These are phyloP conservation scores for Macropus fuliginosus DNA, from an alignment of 2,797 vertebrate genomes.

Conservation along the genomic window DNA sequence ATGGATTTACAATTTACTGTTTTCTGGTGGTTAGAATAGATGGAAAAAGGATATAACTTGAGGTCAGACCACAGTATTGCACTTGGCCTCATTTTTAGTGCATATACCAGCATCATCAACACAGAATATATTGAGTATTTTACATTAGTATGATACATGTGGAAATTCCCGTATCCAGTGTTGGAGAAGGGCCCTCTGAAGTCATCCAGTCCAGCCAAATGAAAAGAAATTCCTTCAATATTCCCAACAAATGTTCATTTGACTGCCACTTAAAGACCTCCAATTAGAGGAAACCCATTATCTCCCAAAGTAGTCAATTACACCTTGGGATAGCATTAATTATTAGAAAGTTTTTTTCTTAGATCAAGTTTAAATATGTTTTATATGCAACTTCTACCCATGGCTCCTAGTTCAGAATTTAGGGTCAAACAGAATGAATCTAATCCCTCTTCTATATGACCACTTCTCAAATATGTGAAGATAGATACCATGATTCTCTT, in stretches of 20 bases:
- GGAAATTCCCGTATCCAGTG: not conserved
- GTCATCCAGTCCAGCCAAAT: not conserved
- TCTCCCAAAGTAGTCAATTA: not conserved
- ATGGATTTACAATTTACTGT: not conserved
- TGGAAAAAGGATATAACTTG: not conserved
- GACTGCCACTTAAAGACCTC: not conserved
- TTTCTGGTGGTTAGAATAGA: not conserved
- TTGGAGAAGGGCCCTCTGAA: not conserved
- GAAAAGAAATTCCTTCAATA: not conserved
- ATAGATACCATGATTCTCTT: not conserved
- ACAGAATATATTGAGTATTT: not conserved
- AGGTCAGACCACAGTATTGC: not conserved
- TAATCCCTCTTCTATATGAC: not conserved
- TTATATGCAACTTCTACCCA: not conserved
- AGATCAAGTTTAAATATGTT: not conserved
- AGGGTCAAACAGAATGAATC: not conserved
- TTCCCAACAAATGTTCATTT: not conserved
- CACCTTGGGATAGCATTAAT: not conserved
- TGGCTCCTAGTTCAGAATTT: not conserved
- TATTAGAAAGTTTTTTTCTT: not conserved
- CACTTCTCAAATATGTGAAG: not conserved
- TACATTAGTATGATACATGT: accelerated
- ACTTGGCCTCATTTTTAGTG: accelerated
- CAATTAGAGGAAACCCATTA: not conserved
- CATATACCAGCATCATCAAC: not conserved